Evolutionary conservation across 2,797 vertebrate genomes (phyloP).

Genomic region (Acipenser oxyrinchus): DNA sequence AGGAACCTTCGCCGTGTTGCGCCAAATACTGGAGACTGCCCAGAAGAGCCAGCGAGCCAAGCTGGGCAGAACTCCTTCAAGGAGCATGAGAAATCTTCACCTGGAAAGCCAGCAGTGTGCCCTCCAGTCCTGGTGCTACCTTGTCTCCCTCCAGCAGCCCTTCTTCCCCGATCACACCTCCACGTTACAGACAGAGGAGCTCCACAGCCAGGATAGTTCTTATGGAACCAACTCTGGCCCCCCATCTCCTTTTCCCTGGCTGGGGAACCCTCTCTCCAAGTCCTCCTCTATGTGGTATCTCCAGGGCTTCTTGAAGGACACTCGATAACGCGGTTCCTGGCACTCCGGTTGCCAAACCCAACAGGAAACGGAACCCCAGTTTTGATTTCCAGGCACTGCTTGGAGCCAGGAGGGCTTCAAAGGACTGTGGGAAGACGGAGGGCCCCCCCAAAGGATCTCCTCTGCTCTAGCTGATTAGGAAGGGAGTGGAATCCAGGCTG

Average conservation of each 20-base stretch:
- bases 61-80: not conserved
- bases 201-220: conserved; percentile 15
- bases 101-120: conserved; percentile 19
- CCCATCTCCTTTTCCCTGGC: not conserved
- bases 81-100: conserved; percentile 51
- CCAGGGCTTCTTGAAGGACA: not conserved
- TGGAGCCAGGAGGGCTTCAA: conserved; percentile 48
- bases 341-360: conserved; percentile 44
- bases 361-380: conserved; percentile 63
- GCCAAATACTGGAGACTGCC: conserved; percentile 50
- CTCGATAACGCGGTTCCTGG: conserved; percentile 43
- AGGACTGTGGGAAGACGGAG: conserved; percentile 31
- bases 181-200: conserved; percentile 63
- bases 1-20: conserved; percentile 47
- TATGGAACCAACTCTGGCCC: not conserved
- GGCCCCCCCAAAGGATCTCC: conserved; percentile 46
- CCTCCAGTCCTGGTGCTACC: conserved; percentile 70
- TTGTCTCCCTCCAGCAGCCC: conserved; percentile 42
- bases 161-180: conserved; percentile 63
- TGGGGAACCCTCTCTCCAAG: not conserved
- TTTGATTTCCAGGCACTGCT: conserved; percentile 67
- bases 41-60: conserved; percentile 30
- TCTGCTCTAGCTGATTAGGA: conserved; percentile 58
- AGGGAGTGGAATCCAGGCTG: conserved; percentile 35
- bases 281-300: not conserved